Percentiles rank a stretch among this genome's conserved stretches.
Conservation (phyloP, 2,888 invertebrate species). For the Lepidochrysops patricia region DNA sequence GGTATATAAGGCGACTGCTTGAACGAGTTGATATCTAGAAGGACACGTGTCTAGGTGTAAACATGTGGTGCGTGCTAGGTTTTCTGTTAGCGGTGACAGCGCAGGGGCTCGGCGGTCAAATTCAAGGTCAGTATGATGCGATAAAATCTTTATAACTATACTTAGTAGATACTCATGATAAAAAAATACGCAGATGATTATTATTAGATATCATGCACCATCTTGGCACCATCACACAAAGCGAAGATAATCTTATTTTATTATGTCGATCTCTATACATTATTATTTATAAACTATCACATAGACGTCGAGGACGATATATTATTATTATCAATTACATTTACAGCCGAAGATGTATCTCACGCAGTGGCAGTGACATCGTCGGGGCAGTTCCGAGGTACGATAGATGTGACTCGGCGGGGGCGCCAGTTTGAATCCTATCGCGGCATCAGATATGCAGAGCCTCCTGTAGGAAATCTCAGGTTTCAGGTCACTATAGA, state of each 20-base stretch:
- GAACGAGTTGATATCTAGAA: not conserved
- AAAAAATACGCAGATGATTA: too few species aligned
- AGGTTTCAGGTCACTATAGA: slow-evolving; percentile 7
- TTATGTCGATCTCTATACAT: too few species aligned
- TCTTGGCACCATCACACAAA: too few species aligned
- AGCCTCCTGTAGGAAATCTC: slow-evolving; percentile 3
- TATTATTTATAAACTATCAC: too few species aligned
- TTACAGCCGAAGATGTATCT: not conserved
- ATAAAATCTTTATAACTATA: too few species aligned
- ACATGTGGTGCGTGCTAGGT: not conserved
- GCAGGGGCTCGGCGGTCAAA: not conserved
- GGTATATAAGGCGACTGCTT: not conserved
- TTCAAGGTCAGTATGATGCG: not conserved
- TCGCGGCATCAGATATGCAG: slow-evolving; percentile 13
- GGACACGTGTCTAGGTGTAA: not conserved
- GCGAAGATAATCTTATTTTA: too few species aligned
- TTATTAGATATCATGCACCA: too few species aligned
- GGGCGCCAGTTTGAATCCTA: slow-evolving; percentile 9
- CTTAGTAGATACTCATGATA: too few species aligned
- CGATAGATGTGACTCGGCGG: not conserved
- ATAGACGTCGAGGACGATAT: too few species aligned
- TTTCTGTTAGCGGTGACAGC: not conserved
- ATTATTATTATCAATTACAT: not conserved
- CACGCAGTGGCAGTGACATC: not conserved
- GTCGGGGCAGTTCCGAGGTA: slow-evolving; percentile 8